Evolutionary conservation across 1,140 invertebrate genomes (phyloP).

Genomic region (Centruroides vittatus): DNA sequence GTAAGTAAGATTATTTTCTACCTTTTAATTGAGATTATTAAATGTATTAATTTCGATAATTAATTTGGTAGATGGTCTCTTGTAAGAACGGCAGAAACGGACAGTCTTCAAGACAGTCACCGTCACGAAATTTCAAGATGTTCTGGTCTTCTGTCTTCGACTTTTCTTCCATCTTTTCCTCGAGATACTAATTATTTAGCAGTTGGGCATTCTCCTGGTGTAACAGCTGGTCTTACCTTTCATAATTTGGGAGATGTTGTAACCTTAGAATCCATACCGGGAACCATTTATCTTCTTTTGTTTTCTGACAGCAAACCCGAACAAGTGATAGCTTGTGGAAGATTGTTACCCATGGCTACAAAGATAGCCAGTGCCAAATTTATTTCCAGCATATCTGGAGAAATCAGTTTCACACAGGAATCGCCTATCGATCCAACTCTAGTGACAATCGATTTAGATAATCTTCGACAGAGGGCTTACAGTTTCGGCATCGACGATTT

Average conservation of each 20-base stretch:
- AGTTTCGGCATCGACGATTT: slow-evolving; percentile 37
- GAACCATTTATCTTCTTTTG: background rate
- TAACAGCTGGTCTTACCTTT: background rate
- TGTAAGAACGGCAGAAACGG: background rate
- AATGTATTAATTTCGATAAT: background rate
- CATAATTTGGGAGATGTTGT: background rate
- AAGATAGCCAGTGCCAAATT: slow-evolving; percentile 53
- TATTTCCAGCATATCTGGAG: slow-evolving; percentile 54
- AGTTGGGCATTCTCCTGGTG: background rate
- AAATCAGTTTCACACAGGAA: slow-evolving; percentile 58
- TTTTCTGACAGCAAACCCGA: background rate
- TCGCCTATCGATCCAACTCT: slow-evolving; percentile 70
- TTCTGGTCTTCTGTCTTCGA: background rate
- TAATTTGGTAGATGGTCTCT: background rate
- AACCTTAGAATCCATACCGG: background rate
- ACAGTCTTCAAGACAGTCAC: background rate
- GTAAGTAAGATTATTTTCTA: too few species aligned
- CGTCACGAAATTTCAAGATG: background rate
- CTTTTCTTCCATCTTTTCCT: too few species aligned
- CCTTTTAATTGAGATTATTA: too few species aligned
- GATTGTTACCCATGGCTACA: slow-evolving; percentile 66
- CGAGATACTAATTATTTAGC: too few species aligned
- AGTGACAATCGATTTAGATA: slow-evolving; percentile 52
- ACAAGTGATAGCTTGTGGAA: slow-evolving; percentile 42
- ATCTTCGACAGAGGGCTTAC: slow-evolving; percentile 27